Base-by-base conservation (phyloP, 1,140 invertebrate genomes). In the Caenorhabditis brenneri region DNA sequence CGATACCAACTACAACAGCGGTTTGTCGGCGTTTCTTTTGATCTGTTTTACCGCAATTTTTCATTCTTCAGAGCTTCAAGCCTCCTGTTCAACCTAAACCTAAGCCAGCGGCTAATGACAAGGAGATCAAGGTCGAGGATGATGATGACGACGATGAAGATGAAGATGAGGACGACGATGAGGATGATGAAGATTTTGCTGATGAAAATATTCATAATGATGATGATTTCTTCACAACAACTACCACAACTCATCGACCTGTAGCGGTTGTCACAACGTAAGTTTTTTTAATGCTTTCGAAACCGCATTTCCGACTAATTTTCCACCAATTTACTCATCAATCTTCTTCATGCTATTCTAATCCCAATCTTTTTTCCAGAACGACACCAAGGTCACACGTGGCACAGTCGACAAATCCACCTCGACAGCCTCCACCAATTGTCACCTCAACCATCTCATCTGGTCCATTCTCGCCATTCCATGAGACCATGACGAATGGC, bases 61-160 rank as follows among this genome's bases (percentile, higher is more conserved):
- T 74, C 65, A 74, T 74, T 74, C 58, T 65, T 65, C 65, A 74
- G 65, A 74, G 65, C 65, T 42, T 74, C 65, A 74, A 74, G 36
- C 65, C 65, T 74, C 65, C 65, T 39, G 65, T 74, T 42, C 65
- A 74, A n/a, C 65, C 65, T 4, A 74, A 65, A 19, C 58, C 58
- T 33, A 65, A 74, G 65, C 65, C 65, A 24, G 65, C 65, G 36
- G 65, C 33, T 19, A 74, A 74, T 22, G 65, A 74, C 36, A 74
- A 74, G 36, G 65, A 74, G 65, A 74, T 74, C 65, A 74, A 74
- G 65, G 65, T 74, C 10, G 65, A 74, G 22, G 65, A 74, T 39
- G 65, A 74, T n/a, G 65, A 74, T 7, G 65, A 74, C 22, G 65
- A 74, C n/a, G 65, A 74, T 74, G 65, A 74, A 24, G 65, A 74